phyloP scores from a whole-genome alignment of 2,797 vertebrate genomes.

The Bradypus variegatus region DNA sequence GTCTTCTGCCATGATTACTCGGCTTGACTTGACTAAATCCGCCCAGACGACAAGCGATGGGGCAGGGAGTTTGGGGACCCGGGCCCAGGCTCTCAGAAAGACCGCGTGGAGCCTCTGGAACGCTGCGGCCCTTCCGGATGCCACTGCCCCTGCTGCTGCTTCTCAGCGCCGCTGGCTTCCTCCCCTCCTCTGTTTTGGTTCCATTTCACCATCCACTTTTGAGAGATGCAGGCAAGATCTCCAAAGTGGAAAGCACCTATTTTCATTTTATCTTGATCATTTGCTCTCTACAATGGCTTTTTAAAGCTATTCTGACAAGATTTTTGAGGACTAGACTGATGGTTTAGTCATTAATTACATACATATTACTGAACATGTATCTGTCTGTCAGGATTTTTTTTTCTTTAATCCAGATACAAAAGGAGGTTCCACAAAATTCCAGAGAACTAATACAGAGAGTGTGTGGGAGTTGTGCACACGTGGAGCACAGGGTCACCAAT shows the following conservation, averaged over 20 bases:
- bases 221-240: neutral
- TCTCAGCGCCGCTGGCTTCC: too few relatives aligned
- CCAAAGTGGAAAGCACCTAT: slow-evolving; percentile 15
- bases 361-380: neutral
- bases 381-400: neutral
- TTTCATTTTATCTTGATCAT: neutral
- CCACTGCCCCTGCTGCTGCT: too few relatives aligned
- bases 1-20: slow-evolving; percentile 85
- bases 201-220: slow-evolving; percentile 7
- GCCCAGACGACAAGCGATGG: neutral
- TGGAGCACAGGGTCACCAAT: neutral
- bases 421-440: neutral
- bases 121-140: too few relatives aligned
- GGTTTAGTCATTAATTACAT: neutral
- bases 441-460: neutral
- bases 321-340: neutral
- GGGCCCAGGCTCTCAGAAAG: neutral
- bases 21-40: neutral
- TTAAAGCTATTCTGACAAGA: neutral
- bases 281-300: neutral
- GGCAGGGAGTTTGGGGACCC: neutral
- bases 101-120: too few relatives aligned
- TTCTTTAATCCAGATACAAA: neutral
- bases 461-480: neutral
- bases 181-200: neutral